Conservation (phyloP, 2,888 invertebrate species). For the Baccha elongata region DNA sequence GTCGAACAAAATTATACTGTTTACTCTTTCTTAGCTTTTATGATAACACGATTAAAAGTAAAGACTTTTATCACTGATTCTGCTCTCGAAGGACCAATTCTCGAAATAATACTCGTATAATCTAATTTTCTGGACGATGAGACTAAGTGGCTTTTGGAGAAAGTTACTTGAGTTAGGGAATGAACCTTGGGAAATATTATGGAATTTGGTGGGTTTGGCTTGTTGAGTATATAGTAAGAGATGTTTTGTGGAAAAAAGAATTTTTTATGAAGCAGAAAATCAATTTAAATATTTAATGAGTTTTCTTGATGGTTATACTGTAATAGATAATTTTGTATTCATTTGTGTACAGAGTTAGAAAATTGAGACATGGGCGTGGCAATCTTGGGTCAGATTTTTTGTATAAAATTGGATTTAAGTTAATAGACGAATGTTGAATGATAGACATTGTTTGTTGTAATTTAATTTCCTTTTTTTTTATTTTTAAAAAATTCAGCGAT, state of each 20-base stretch:
- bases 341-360: not conserved
- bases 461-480: no score
- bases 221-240: not conserved
- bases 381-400: not conserved
- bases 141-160: slow-evolving; percentile 12
- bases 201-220: not conserved
- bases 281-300: not conserved
- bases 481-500: no score
- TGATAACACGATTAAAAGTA: not conserved
- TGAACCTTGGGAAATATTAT: not conserved
- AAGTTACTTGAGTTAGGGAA: not conserved
- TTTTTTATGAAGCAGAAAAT: not conserved
- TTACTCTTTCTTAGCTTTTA: no score
- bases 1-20: no score
- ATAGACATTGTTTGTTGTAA: no score
- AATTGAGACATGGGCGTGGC: not conserved
- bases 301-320: not conserved
- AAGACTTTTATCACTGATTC: not conserved
- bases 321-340: not conserved
- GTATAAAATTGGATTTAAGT: not conserved
- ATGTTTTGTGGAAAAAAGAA: not conserved
- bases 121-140: slow-evolving; percentile 6
- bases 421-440: no score
- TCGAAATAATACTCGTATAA: slow-evolving; percentile 18
- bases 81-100: not conserved